phyloP scores from a whole-genome alignment of 2,888 invertebrate species.

The Eristalis arbustorum region DNA sequence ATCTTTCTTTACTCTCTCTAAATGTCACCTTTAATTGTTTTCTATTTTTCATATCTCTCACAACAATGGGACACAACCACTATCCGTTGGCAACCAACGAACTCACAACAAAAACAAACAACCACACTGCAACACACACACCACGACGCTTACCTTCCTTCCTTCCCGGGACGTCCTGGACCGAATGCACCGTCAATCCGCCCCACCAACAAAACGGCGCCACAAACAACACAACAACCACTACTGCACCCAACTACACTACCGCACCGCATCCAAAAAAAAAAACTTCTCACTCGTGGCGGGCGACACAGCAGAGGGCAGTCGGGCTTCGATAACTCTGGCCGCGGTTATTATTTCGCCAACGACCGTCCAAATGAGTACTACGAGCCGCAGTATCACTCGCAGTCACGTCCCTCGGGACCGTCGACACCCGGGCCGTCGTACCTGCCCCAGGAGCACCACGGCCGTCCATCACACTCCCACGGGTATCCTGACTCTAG shows the following conservation, averaged over 20 bases:
- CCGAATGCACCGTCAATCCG: conserved; percentile 54
- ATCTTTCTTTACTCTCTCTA: conserved; percentile 25
- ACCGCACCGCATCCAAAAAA: conserved; percentile 24
- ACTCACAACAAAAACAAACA: conserved; percentile 31
- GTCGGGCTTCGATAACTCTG: conserved; percentile 84
- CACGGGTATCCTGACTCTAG: conserved; percentile 56
- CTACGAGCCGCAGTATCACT: conserved; percentile 55
- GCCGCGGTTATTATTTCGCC: conserved; percentile 84
- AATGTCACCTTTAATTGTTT: conserved; percentile 41
- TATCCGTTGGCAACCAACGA: conserved; percentile 42
- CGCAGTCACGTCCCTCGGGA: conserved; percentile 50
- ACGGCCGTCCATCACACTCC: conserved; percentile 63
- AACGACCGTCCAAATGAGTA: conserved; percentile 79
- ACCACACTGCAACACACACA: conserved; percentile 44
- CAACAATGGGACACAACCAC: conserved; percentile 58
- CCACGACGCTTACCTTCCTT: conserved; percentile 42
- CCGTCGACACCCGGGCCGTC: conserved; percentile 59
- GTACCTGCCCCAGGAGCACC: conserved; percentile 60
- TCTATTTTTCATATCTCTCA: conserved; percentile 65
- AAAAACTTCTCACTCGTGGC: neutral
- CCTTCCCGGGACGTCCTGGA: conserved; percentile 36
- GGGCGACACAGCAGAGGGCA: conserved; percentile 81
- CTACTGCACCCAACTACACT: conserved; percentile 33
- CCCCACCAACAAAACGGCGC: conserved; percentile 27
- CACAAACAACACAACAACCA: conserved; percentile 8